phyloP scores from a whole-genome alignment of 2,888 invertebrate genomes.

The Drosophila merina region DNA sequence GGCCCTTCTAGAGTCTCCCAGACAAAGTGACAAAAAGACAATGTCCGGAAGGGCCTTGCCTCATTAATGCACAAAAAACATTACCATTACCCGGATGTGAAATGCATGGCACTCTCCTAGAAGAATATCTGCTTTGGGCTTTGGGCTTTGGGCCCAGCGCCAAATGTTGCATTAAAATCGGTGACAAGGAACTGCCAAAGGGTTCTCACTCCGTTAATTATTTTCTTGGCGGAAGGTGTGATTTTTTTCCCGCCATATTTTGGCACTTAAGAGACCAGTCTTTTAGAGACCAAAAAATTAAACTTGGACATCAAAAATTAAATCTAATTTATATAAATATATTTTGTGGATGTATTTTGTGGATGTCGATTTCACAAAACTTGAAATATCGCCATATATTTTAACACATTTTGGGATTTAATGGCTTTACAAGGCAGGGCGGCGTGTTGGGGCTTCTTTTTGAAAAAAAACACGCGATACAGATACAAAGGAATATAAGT shows the following conservation, averaged over 20 bases:
- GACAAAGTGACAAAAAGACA: constrained; percentile 45
- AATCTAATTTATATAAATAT: not conserved
- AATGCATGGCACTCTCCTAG: constrained; percentile 58
- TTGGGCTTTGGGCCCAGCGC: constrained; percentile 60
- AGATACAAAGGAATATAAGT: constrained; percentile 13
- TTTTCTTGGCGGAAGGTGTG: not conserved
- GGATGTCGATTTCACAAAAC: no score
- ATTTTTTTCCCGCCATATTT: not conserved
- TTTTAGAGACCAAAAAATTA: no score
- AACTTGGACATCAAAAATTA: not conserved
- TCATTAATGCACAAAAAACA: constrained; percentile 67
- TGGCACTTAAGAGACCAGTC: no score
- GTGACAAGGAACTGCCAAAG: not conserved
- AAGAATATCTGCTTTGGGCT: constrained; percentile 38
- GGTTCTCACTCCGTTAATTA: constrained; percentile 16
- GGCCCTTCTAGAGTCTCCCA: constrained; percentile 34
- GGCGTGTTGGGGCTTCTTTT: no score
- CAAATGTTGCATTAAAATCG: constrained; percentile 66
- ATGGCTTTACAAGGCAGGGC: not conserved
- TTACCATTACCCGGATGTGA: constrained; percentile 57
- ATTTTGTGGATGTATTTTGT: no score
- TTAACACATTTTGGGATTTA: not conserved
- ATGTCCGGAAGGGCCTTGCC: constrained; percentile 62
- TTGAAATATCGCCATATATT: not conserved
- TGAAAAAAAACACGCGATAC: not conserved